Evolutionary conservation across 2,113 vertebrate species (phyloP).

Genomic region (Oryzias melastigma): DNA sequence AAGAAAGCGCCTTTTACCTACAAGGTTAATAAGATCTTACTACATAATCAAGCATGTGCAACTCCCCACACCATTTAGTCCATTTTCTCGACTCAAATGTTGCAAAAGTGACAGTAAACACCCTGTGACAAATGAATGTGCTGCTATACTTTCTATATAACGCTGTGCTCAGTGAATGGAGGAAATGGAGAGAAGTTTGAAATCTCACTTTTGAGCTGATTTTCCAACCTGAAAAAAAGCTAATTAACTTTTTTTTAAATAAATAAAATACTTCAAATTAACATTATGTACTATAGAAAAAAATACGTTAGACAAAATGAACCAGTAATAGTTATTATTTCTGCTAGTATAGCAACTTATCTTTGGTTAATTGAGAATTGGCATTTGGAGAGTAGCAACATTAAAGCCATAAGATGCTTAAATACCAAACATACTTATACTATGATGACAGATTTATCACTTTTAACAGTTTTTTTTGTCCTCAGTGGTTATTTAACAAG

Average conservation of each 20-base stretch:
- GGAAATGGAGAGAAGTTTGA: neutral
- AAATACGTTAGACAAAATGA: too few species aligned
- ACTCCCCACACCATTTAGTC: constrained; percentile 32
- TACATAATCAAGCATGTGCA: constrained; percentile 62
- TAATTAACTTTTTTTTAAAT: neutral
- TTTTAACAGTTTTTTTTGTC: too few species aligned
- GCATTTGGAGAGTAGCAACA: too few species aligned
- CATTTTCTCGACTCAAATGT: constrained; percentile 22
- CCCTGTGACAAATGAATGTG: constrained; percentile 28
- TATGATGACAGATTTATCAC: too few species aligned
- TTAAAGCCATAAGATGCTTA: too few species aligned
- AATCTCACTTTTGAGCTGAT: neutral
- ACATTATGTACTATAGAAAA: neutral
- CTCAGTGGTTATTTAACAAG: too few species aligned
- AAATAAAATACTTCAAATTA: too few species aligned
- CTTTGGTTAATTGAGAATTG: too few species aligned
- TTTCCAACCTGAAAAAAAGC: neutral
- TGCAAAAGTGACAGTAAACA: constrained; percentile 46
- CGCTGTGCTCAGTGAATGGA: constrained; percentile 3
- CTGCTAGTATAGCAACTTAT: too few species aligned
- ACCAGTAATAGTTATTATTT: too few species aligned
- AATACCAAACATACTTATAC: too few species aligned
- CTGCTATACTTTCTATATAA: neutral
- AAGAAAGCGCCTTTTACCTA: constrained; percentile 60
- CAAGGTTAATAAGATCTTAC: constrained; percentile 75